Conservation (phyloP, 2,113 vertebrate genomes). For the Morphnarchus princeps region DNA sequence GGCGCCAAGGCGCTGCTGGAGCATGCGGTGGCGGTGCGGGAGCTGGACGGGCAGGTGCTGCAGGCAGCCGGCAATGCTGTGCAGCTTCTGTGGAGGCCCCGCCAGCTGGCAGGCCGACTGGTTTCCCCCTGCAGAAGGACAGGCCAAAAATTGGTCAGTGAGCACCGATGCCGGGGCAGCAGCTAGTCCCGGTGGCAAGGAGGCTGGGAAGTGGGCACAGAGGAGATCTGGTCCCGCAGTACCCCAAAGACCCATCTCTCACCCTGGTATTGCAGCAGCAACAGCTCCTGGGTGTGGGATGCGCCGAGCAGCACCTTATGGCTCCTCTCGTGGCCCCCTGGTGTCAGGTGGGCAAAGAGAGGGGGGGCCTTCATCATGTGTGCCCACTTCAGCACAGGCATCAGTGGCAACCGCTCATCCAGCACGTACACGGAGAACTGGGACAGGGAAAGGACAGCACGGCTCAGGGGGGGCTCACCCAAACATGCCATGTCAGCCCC, state of each 20-base stretch:
- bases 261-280: conserved; percentile 11
- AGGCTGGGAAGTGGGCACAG: rapidly evolving
- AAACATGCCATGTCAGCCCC: rapidly evolving
- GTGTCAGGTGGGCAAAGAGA: not conserved
- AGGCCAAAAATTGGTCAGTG: rapidly evolving
- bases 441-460: rapidly evolving
- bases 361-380: conserved; percentile 57
- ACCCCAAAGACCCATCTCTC: not conserved
- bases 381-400: conserved; percentile 8
- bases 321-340: not conserved
- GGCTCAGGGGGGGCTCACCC: rapidly evolving
- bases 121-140: rapidly evolving
- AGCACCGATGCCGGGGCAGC: rapidly evolving
- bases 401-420: conserved; percentile 22
- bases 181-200: rapidly evolving
- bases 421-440: conserved; percentile 17
- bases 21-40: conserved; percentile 62
- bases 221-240: not conserved
- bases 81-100: conserved; percentile 75
- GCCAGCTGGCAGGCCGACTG: conserved; percentile 18
- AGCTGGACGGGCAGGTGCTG: conserved; percentile 70
- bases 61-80: conserved; percentile 68
- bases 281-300: conserved; percentile 23
- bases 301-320: not conserved
- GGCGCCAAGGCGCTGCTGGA: conserved; percentile 65